A percentile compares a stretch with the other conserved stretches of the same genome.
Conservation (phyloP, 2,888 invertebrate species). For the Leptarthrus brevirostris region DNA sequence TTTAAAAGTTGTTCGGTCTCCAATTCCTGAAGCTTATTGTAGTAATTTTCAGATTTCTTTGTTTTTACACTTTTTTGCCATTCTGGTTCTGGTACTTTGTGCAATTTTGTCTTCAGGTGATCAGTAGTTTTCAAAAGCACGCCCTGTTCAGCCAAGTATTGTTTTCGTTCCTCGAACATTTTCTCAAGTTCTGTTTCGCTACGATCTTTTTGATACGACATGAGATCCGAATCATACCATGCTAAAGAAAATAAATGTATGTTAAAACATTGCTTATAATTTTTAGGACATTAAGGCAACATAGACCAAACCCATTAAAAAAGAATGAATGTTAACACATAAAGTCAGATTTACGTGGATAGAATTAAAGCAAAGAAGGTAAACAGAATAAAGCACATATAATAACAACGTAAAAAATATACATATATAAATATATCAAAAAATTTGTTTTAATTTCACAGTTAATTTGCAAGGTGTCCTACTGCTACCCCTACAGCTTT, state of each 20-base stretch:
- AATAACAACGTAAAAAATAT: no score
- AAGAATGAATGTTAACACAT: slow-evolving; percentile 35
- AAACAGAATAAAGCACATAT: slow-evolving; percentile 20
- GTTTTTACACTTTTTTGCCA: slow-evolving; percentile 86
- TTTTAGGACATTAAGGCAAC: slow-evolving; percentile 10
- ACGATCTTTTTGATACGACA: slow-evolving; percentile 85
- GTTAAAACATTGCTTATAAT: background rate
- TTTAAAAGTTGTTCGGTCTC: slow-evolving; percentile 88
- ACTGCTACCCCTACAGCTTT: no score
- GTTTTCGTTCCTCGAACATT: slow-evolving; percentile 86
- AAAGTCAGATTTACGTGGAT: slow-evolving; percentile 7
- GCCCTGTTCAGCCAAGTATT: slow-evolving; percentile 75
- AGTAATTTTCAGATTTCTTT: slow-evolving; percentile 87
- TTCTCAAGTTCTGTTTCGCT: slow-evolving; percentile 84
- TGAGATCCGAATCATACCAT: slow-evolving; percentile 91
- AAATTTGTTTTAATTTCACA: no score
- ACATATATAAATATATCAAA: slow-evolving; percentile 39
- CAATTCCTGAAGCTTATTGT: slow-evolving; percentile 81
- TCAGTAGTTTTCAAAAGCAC: slow-evolving; percentile 71
- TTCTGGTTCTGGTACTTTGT: slow-evolving; percentile 81
- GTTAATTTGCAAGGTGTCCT: no score
- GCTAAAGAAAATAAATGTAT: slow-evolving; percentile 69
- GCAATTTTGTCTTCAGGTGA: slow-evolving; percentile 74
- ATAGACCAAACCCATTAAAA: slow-evolving; percentile 16
- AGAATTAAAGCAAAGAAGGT: slow-evolving; percentile 12